Evolutionary conservation across 2,797 vertebrate species (phyloP).

Genomic region (Eurystomus glaucurus): DNA sequence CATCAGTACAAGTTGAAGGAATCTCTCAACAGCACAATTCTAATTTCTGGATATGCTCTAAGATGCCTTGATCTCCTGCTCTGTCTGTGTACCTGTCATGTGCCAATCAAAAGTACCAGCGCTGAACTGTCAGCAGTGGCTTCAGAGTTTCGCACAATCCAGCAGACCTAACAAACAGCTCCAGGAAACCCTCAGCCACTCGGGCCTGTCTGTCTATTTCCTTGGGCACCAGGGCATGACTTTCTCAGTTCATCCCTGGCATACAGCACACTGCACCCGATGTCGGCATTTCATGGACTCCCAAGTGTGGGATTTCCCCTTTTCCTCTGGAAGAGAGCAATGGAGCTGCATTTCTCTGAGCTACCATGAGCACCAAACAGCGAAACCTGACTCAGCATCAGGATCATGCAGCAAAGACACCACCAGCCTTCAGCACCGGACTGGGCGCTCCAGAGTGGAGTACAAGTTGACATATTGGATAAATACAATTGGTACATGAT

Average conservation of each 20-base stretch:
- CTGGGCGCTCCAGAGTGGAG: background rate
- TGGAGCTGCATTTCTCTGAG: background rate
- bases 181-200: background rate
- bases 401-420: background rate
- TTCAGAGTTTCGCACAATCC: background rate
- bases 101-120: background rate
- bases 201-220: background rate
- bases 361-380: background rate
- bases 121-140: background rate
- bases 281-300: accelerated
- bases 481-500: slow-evolving; percentile 36
- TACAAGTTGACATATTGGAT: slow-evolving; percentile 3
- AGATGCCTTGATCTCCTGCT: background rate
- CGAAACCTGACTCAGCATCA: background rate
- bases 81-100: accelerated
- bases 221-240: background rate
- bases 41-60: background rate
- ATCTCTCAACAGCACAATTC: background rate
- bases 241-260: background rate
- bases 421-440: background rate
- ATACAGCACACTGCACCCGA: background rate
- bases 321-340: background rate
- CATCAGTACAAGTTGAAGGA: background rate
- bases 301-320: background rate
- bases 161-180: background rate